Conservation (phyloP, 2,888 invertebrate genomes). For the Conomelus anceps region DNA sequence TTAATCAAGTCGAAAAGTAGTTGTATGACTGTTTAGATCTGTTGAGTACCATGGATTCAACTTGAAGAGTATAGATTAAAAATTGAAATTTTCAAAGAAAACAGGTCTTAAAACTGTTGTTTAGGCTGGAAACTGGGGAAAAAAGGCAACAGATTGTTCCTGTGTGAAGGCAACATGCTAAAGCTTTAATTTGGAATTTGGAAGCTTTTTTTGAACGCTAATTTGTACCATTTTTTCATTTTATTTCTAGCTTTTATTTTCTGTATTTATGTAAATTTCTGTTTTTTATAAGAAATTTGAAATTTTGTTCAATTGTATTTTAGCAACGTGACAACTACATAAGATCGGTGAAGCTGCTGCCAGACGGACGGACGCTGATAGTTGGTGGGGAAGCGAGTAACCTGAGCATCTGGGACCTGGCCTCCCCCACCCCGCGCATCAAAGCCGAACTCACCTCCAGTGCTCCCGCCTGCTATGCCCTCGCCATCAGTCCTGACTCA, state of each 20-base stretch:
- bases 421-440: constrained; percentile 83
- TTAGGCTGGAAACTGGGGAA: too few species aligned
- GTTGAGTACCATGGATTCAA: too few species aligned
- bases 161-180: too few species aligned
- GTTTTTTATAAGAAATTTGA: background rate
- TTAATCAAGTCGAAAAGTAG: too few species aligned
- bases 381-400: constrained; percentile 96
- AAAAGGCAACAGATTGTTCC: too few species aligned
- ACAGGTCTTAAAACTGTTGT: too few species aligned
- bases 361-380: constrained; percentile 88
- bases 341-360: constrained; percentile 86
- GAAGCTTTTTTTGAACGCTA: background rate
- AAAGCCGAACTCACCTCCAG: constrained; percentile 84
- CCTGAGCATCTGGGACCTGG: constrained; percentile 92
- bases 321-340: constrained; percentile 95
- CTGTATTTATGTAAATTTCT: background rate
- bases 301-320: constrained; percentile 28
- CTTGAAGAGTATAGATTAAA: too few species aligned
- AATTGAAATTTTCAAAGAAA: too few species aligned
- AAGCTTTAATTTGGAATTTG: background rate
- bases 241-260: too few species aligned
- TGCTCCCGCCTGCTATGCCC: constrained; percentile 95
- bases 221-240: background rate
- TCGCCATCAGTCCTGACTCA: constrained; percentile 93
- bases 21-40: too few species aligned